Evolutionary conservation across 2,113 vertebrate genomes (phyloP).

Genomic region (Cathartes aura): DNA sequence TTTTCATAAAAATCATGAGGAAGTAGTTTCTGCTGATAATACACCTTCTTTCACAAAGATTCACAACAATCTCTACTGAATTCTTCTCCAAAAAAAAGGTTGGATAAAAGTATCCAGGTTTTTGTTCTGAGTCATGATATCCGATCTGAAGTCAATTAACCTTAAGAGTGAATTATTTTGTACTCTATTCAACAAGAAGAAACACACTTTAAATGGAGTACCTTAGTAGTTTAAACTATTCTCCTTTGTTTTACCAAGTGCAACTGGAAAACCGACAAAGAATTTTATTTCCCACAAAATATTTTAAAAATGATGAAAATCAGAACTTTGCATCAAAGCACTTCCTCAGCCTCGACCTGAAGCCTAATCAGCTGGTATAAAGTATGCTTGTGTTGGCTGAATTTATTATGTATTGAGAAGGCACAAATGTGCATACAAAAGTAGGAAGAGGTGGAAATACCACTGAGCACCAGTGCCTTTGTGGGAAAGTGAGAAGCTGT

Average conservation of each 20-base stretch:
- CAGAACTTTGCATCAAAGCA: slow-evolving; percentile 23
- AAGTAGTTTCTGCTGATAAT: not conserved
- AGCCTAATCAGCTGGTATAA: slow-evolving; percentile 55
- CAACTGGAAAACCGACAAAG: not conserved
- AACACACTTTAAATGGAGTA: not conserved
- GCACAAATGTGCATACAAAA: slow-evolving; percentile 64
- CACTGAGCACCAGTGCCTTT: slow-evolving; percentile 37
- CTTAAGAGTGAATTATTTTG: not conserved
- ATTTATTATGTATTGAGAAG: not conserved
- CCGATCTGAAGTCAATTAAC: not conserved
- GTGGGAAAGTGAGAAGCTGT: slow-evolving; percentile 61
- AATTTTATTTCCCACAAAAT: slow-evolving; percentile 6
- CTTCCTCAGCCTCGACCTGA: slow-evolving; percentile 36
- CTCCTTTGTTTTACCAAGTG: slow-evolving; percentile 16
- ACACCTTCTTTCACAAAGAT: not conserved
- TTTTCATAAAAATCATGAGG: not conserved
- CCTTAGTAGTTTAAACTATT: slow-evolving; percentile 16
- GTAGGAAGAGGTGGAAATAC: slow-evolving; percentile 77
- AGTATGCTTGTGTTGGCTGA: slow-evolving; percentile 67
- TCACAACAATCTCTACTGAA: not conserved
- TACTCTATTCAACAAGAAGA: not conserved
- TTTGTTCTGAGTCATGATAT: not conserved
- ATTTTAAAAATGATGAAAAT: slow-evolving; percentile 14
- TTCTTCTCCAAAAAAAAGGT: not conserved
- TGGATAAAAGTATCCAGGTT: not conserved